A percentile compares a stretch with the other conserved stretches of the same genome.
These are phyloP conservation scores for Drosophila melanocephala DNA, from an alignment of 2,888 invertebrate species.

Conservation along the genomic window DNA sequence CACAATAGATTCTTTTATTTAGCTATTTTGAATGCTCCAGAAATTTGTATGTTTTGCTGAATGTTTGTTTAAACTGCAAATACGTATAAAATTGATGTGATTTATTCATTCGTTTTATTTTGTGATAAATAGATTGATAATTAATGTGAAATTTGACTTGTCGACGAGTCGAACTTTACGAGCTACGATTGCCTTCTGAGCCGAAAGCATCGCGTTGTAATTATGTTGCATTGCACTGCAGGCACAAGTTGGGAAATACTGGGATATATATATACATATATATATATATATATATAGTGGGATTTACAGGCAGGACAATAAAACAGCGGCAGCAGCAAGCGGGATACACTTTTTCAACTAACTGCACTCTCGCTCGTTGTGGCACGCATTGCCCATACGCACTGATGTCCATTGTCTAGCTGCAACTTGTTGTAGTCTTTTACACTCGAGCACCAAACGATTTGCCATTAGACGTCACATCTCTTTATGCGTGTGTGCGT, in stretches of 20 bases:
- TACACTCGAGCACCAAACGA: conserved; percentile 32
- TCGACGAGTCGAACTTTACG: conserved; percentile 45
- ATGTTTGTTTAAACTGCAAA: conserved; percentile 34
- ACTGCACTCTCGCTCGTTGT: conserved; percentile 44
- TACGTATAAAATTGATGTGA: conserved; percentile 1
- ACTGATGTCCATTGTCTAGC: conserved; percentile 43
- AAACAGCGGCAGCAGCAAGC: conserved; percentile 1
- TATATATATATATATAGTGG: conserved; percentile 49
- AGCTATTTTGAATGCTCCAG: conserved; percentile 58
- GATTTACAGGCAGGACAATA: conserved; percentile 31
- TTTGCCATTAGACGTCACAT: conserved; percentile 53
- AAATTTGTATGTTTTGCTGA: conserved; percentile 10
- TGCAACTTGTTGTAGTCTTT: conserved; percentile 63
- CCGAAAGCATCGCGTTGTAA: conserved; percentile 55
- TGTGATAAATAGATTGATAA: not conserved
- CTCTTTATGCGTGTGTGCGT: conserved; percentile 4
- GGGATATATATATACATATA: conserved; percentile 28
- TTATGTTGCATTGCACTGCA: conserved; percentile 67
- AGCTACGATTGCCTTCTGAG: conserved; percentile 65
- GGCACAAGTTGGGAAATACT: conserved; percentile 33
- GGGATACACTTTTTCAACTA: conserved; percentile 19
- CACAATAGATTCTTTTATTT: conserved; percentile 24
- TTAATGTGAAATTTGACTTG: conserved; percentile 1
- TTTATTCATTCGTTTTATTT: not conserved
- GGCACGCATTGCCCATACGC: conserved; percentile 43